Percentiles rank a stretch among this genome's conserved stretches.
Evolutionary conservation across 2,797 vertebrate genomes (phyloP).

Genomic region (Sphenopsis melanotis): DNA sequence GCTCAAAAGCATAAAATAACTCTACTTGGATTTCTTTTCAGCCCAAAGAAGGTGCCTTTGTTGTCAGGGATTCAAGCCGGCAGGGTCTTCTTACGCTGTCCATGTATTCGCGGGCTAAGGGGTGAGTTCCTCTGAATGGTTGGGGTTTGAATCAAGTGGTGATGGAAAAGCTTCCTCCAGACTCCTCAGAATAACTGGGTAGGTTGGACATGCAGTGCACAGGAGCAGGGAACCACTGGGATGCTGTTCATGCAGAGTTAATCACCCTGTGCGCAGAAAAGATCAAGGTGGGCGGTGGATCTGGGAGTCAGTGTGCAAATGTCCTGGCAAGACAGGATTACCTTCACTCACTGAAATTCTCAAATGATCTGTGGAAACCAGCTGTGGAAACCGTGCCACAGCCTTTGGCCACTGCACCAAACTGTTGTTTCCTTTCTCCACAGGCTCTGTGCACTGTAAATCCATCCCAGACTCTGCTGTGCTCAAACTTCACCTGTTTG

Average conservation of each 20-base stretch:
- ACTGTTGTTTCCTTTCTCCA: not conserved
- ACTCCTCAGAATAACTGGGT: not conserved
- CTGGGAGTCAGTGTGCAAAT: not conserved
- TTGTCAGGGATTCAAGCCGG: conserved; percentile 87
- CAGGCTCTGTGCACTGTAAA: not conserved
- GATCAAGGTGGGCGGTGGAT: not conserved
- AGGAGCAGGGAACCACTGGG: not conserved
- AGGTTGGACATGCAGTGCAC: not conserved
- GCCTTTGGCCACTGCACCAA: rapidly evolving
- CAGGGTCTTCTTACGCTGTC: conserved; percentile 83
- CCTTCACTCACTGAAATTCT: not conserved
- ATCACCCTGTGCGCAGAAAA: not conserved
- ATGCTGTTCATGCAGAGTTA: not conserved
- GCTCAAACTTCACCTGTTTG: not conserved
- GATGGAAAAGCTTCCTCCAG: not conserved
- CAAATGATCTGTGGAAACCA: not conserved
- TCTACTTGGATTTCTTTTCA: conserved; percentile 62
- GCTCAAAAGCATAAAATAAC: not conserved
- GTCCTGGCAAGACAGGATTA: not conserved
- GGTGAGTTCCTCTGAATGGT: conserved; percentile 64
- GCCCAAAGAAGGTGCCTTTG: conserved; percentile 85
- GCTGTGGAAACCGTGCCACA: rapidly evolving
- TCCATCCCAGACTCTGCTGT: not conserved
- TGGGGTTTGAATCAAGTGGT: not conserved
- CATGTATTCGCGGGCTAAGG: conserved; percentile 74